phyloP scores from a whole-genome alignment of 1,140 invertebrate species.

The Drosophila lini region DNA sequence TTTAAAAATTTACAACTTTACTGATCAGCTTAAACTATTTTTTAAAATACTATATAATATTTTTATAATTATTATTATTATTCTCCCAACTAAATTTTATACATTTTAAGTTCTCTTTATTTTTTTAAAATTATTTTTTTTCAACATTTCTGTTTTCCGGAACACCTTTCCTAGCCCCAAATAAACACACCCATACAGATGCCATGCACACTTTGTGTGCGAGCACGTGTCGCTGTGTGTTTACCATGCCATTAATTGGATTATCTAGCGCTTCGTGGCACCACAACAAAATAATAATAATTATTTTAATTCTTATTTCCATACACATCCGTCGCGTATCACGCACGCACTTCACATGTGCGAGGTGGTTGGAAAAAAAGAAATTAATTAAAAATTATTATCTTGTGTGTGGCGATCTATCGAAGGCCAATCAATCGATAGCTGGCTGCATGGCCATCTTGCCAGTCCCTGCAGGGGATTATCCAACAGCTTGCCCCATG shows the following conservation, averaged over 20 bases:
- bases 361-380: not conserved
- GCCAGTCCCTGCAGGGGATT: conserved; percentile 7
- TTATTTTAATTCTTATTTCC: conserved; percentile 42
- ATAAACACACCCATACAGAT: not conserved
- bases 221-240: conserved; percentile 35
- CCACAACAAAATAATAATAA: conserved; percentile 63
- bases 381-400: conserved; percentile 73
- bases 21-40: too few relatives aligned
- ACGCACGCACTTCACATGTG: not conserved
- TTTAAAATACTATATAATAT: too few relatives aligned
- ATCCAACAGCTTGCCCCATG: not conserved
- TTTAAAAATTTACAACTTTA: too few relatives aligned
- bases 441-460: conserved; percentile 40
- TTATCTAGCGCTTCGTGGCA: conserved; percentile 62
- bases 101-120: too few relatives aligned
- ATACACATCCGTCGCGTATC: conserved; percentile 11
- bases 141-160: not conserved
- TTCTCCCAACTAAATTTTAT: too few relatives aligned
- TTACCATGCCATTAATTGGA: conserved; percentile 70
- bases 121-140: not conserved
- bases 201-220: not conserved
- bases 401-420: conserved; percentile 28
- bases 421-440: conserved; percentile 61
- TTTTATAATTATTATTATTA: too few relatives aligned
- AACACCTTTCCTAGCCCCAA: conserved; percentile 20